Evolutionary conservation across 2,888 invertebrate species (phyloP), one percentile per base, ranked within the genome.

Genomic region (Laspeyria flexula): DNA sequence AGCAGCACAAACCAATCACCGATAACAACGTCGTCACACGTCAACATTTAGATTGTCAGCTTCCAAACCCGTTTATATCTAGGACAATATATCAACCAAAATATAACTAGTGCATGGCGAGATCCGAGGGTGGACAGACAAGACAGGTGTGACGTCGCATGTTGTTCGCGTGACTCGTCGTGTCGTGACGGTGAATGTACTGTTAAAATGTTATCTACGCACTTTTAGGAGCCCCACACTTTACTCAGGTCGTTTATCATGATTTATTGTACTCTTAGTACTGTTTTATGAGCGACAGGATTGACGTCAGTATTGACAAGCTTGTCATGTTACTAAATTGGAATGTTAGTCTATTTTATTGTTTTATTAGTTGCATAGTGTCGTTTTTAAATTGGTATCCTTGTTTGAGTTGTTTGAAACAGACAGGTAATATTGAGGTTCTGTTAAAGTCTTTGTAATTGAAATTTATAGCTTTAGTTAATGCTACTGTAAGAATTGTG

Each of bases 141-240:
- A 51, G 35, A 31, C 18, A 41, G 33, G 37, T 41, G 40, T 13
- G 21, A 42, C 42, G 57, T 53, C 56, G 49, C 47, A 60, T 47
- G 43, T n/a, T 21, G 42, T 21, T 84, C 77, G 85, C 86, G 86
- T 86, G 85, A 83, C 82, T 71, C 53, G 60, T 71, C 71, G 77
- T 61, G 62, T 71, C 71, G 77, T 76, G 78, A 78, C 77, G 67
- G 62, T 64, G 62, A 25, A 42, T 75, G 76, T 79, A 73, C 75
- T 71, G 74, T 79, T 80, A 79, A 83, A 84, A 79, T 76, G 81
- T 83, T 85, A 85, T 82, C 83, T 81, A 79, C 75, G 73, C 83
- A 81, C 78, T 82, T 79, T 81, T 76, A 76, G 73, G 60, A 64
- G 55, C 52, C 74, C 67, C 72, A 67, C 48, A 40, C 43, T 50